phyloP scores from a whole-genome alignment of 2,797 vertebrate genomes.

The Gadopsis bispinosus region DNA sequence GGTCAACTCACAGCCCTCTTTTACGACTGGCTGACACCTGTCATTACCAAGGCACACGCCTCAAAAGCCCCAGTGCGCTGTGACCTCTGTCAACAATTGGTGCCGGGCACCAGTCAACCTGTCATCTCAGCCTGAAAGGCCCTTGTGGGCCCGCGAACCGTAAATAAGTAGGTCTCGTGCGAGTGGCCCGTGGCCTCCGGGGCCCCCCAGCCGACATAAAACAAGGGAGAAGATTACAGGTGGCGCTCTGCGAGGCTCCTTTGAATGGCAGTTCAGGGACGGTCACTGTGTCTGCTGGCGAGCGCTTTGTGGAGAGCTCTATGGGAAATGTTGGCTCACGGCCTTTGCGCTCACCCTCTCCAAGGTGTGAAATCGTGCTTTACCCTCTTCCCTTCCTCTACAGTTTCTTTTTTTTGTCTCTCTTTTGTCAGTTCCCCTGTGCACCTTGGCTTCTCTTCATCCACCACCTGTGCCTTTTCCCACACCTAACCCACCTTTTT shows the following conservation, averaged over 20 bases:
- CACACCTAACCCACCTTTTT: conserved; percentile 60
- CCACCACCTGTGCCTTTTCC: conserved; percentile 56
- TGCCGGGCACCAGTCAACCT: conserved; percentile 54
- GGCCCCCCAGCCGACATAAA: conserved; percentile 54
- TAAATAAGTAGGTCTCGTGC: conserved; percentile 69
- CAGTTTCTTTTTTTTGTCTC: conserved; percentile 26
- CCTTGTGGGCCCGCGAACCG: conserved; percentile 2
- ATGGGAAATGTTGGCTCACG: conserved; percentile 45
- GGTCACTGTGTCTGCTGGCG: conserved; percentile 53
- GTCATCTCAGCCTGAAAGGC: conserved; percentile 58
- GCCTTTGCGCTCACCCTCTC: background rate
- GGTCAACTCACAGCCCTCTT: conserved; percentile 13
- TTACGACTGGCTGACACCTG: conserved; percentile 55
- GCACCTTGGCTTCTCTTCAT: conserved; percentile 30
- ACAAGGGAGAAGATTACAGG: conserved; percentile 75
- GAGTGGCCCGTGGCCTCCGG: conserved; percentile 46
- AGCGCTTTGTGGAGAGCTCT: conserved; percentile 16
- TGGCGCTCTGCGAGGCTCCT: conserved; percentile 53
- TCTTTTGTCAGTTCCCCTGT: conserved; percentile 29
- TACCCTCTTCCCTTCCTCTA: conserved; percentile 25
- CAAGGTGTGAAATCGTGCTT: conserved; percentile 50
- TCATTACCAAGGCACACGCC: conserved; percentile 66
- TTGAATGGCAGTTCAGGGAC: conserved; percentile 58
- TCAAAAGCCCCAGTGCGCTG: conserved; percentile 2
- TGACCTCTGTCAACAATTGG: conserved; percentile 65